Evolutionary conservation across 2,797 vertebrate species (phyloP), one percentile per base, ranked within the genome.

Genomic region (Xenentodon cancila): DNA sequence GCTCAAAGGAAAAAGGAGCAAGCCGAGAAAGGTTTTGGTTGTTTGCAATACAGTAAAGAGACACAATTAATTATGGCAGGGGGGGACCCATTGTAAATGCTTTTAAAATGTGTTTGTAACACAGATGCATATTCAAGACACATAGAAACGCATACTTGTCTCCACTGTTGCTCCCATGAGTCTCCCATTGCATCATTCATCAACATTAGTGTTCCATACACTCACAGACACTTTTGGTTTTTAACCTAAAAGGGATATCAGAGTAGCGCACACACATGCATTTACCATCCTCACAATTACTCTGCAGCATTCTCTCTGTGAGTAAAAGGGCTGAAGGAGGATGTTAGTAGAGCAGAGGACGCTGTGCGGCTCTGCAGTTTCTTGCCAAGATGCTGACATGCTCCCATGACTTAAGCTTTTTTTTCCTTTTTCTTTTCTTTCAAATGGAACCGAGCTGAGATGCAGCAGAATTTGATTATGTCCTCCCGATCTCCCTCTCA

Each of bases 121-220:
- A 73, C 9, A 37, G 51, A 77, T 60, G 64, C 51, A 50, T 4
- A 59, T 40, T 4, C 9, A 43, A 47, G 49, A 47, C 21, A 44
- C 37, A 62, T 27, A 40, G 2, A 76, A 48, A 62, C 0, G 16
- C 68, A 65, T 50, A 74, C 67, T 34, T 20, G 25, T 60, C 86
- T 85, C 74, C 61, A 85, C 75, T 65, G 61, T 56, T 75, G 63
- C 63, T 83, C 68, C 74, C 70, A 56, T 70, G 81, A 88, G 86
- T 86, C 85, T 77, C 73, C 70, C 72, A 34, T 57, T 77, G 80
- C 69, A 76, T 82, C 86, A 84, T 89, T 91, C 75, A 90, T 89
- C 88, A 89, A 82, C 81, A 87, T 88, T 89, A 90, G 72, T 69
- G 66, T 73, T 52, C 19, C 17, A 44, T 54, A 53, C 45, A 70